Evolutionary conservation across 2,888 invertebrate genomes (phyloP).

Genomic region (Dynastes grantii): DNA sequence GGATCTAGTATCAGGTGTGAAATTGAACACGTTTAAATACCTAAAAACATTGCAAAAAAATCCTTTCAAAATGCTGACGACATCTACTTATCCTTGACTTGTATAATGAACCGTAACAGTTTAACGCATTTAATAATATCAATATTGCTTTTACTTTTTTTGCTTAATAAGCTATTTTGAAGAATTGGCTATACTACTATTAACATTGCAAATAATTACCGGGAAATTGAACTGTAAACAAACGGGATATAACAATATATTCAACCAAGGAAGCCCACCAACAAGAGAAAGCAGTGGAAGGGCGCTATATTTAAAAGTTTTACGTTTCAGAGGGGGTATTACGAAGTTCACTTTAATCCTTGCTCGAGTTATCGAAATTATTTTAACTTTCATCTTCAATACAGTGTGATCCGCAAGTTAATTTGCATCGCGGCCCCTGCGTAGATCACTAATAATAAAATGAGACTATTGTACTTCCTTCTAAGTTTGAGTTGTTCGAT

Average conservation of each 20-base stretch:
- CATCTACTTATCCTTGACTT: too few species aligned
- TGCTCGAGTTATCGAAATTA: slow-evolving; percentile 26
- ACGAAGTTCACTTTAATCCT: slow-evolving; percentile 32
- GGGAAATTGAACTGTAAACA: slow-evolving; percentile 12
- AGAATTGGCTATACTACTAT: not conserved
- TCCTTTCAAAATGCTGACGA: too few species aligned
- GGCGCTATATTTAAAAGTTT: slow-evolving; percentile 27
- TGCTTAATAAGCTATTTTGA: not conserved
- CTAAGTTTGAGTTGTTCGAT: slow-evolving; percentile 1
- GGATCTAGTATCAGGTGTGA: too few species aligned
- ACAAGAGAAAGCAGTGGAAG: slow-evolving; percentile 39
- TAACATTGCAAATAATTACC: not conserved
- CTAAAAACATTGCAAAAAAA: too few species aligned
- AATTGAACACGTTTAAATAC: too few species aligned
- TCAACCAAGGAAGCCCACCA: slow-evolving; percentile 1
- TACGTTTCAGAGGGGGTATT: slow-evolving; percentile 27
- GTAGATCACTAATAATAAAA: not conserved
- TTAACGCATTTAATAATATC: not conserved
- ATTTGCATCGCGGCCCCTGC: not conserved
- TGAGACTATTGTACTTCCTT: slow-evolving; percentile 16
- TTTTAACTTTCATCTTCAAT: slow-evolving; percentile 36
- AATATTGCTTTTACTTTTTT: not conserved
- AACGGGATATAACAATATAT: not conserved
- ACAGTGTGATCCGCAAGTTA: slow-evolving; percentile 24
- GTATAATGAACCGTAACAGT: too few species aligned